Conservation (phyloP, 1,140 invertebrate species). For the Lordiphosa mommai region DNA sequence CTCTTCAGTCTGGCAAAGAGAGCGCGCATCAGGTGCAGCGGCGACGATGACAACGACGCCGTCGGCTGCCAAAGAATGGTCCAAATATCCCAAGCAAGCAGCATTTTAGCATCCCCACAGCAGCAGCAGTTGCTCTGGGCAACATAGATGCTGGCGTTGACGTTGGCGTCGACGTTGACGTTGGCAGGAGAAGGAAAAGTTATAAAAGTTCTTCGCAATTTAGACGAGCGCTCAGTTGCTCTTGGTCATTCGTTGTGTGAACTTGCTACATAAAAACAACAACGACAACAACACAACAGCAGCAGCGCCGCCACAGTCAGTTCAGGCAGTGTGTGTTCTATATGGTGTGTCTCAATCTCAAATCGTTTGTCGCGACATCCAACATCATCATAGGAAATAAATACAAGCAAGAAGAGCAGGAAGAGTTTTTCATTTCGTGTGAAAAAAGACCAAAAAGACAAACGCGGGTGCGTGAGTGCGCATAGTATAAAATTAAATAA, state of each 20-base stretch:
- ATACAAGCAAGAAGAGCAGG: conserved; percentile 38
- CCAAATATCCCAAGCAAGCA: conserved; percentile 38
- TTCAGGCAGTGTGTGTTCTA: not conserved
- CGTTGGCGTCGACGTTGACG: conserved; percentile 25
- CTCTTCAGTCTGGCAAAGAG: conserved; percentile 23
- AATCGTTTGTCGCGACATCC: conserved; percentile 6
- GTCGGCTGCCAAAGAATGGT: conserved; percentile 63
- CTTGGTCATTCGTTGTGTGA: conserved; percentile 75
- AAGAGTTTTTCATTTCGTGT: conserved; percentile 45
- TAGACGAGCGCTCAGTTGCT: conserved; percentile 72
- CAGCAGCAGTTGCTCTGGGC: conserved; percentile 19
- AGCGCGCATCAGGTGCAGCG: conserved; percentile 53
- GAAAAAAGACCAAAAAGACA: conserved; percentile 28
- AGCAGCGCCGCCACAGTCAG: conserved; percentile 8
- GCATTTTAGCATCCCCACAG: conserved; percentile 42
- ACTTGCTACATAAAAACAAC: conserved; percentile 39
- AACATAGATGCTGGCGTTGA: conserved; percentile 27
- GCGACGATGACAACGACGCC: conserved; percentile 7
- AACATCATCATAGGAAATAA: conserved; percentile 42
- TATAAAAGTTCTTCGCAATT: conserved; percentile 72
- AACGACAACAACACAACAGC: conserved; percentile 40
- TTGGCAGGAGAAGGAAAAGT: conserved; percentile 38
- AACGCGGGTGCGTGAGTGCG: conserved; percentile 69
- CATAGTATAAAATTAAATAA: conserved; percentile 76
- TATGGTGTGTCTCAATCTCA: not conserved